These are phyloP conservation scores for Chelonus insularis DNA, from an alignment of 1,140 invertebrate species.

Conservation along the genomic window DNA sequence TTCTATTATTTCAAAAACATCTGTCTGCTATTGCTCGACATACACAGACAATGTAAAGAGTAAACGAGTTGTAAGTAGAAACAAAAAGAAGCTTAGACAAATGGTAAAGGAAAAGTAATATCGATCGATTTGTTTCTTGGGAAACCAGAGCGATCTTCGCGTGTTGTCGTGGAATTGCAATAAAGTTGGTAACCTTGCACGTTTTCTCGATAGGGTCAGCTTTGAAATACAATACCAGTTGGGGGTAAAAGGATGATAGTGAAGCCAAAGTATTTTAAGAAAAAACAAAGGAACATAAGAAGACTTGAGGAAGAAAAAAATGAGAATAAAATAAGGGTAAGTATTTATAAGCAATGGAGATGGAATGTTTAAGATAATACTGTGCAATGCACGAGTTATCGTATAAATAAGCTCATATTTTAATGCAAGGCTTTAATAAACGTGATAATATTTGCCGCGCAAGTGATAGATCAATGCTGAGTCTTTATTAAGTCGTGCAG, in stretches of 20 bases:
- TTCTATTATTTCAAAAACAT: no score
- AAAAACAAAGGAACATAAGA: background rate
- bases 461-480: slow-evolving; percentile 27
- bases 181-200: slow-evolving; percentile 43
- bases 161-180: slow-evolving; percentile 38
- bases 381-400: slow-evolving; percentile 10
- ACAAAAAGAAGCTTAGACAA: no score
- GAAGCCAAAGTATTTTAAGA: background rate
- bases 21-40: no score
- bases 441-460: slow-evolving; percentile 32
- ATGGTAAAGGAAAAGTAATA: no score
- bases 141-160: slow-evolving; percentile 38
- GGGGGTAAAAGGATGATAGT: slow-evolving; percentile 3
- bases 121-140: slow-evolving; percentile 18
- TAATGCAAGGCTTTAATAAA: slow-evolving; percentile 43
- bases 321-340: background rate
- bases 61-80: no score
- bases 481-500: slow-evolving; percentile 44
- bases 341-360: background rate
- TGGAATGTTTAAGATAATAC: slow-evolving; percentile 33
- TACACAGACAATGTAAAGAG: no score
- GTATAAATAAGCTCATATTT: slow-evolving; percentile 39
- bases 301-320: slow-evolving; percentile 6
- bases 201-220: slow-evolving; percentile 38
- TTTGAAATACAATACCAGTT: slow-evolving; percentile 35